Evolutionary conservation across 2,113 vertebrate species (phyloP), one percentile per base, ranked within the genome.

Genomic region (Urocynchramus pylzowi): DNA sequence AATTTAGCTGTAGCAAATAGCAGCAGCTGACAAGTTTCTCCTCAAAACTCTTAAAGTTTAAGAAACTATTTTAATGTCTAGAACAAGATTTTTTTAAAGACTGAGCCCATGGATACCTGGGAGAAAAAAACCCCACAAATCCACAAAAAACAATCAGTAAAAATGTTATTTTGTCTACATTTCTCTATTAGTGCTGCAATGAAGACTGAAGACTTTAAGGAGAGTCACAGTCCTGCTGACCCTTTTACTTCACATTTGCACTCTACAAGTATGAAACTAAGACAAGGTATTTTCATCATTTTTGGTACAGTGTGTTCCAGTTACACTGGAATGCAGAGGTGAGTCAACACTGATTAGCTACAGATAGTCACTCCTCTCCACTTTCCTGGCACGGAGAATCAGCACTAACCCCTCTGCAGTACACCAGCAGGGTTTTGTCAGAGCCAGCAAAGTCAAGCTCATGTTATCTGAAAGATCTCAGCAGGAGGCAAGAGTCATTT

Each of bases 1-100:
- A 90, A 90, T 84, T 96, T 88, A 96, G 87, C 82, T 84, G n/a
- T 11, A 71, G 76, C 52, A 94, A 92, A 49, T 15, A 81, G 1
- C 83, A 90, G 79, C 70, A 92, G 90, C 85, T 80, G 67, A 60
- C 0, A 8, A 67, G 17, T 74, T 94, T 78, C 76, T 78, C 68
- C 41, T 64, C 67, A 87, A 96, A 77, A 18, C 13, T 67, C 83
- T 54, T 83, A 28, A 65, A 89, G 45, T 77, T 80, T 68, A 74
- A 23, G 35, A 70, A 83, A 64, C 42, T 63, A 10, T 77, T 93
- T 60, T 59, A 39, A 42, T 37, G 9, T 41, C 24, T 71, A n/a
- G 33, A 68, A 71, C 24, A 56, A 31, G n/a, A 61, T 69, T 75
- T 73, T 47, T 49, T 73, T 67, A 41, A 76, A 74, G 37, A 70